These are phyloP conservation scores for Drosophila rellima DNA, from an alignment of 2,888 invertebrate species.

Conservation along the genomic window DNA sequence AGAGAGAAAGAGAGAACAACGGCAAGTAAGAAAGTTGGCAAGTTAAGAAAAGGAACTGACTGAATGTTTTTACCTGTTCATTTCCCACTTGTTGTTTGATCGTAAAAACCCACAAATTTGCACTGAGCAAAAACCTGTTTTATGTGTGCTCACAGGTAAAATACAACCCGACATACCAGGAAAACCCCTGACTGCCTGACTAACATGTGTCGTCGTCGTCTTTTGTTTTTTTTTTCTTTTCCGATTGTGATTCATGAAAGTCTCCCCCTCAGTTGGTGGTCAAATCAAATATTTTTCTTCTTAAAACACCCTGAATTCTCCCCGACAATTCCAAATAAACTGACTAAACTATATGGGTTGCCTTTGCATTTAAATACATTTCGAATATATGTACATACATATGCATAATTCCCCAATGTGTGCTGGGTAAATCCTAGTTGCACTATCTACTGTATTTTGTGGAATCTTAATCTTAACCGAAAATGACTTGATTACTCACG, in stretches of 20 bases:
- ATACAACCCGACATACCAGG: slow-evolving; percentile 60
- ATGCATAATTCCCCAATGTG: background rate
- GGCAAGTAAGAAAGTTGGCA: slow-evolving; percentile 27
- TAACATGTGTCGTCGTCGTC: slow-evolving; percentile 61
- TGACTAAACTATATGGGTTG: background rate
- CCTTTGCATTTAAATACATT: background rate
- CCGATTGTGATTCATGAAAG: slow-evolving; percentile 71
- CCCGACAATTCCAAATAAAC: slow-evolving; percentile 1
- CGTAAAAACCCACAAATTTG: slow-evolving; percentile 63
- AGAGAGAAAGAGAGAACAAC: slow-evolving; percentile 20
- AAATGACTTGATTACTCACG: slow-evolving; percentile 88
- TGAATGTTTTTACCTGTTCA: slow-evolving; percentile 51
- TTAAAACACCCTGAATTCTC: slow-evolving; percentile 18
- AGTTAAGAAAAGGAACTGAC: slow-evolving; percentile 8
- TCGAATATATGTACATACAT: background rate
- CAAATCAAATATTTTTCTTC: slow-evolving; percentile 24
- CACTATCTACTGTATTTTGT: background rate
- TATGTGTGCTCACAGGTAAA: slow-evolving; percentile 37
- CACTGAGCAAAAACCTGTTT: slow-evolving; percentile 65
- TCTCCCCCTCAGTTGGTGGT: slow-evolving; percentile 60
- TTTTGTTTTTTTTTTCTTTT: slow-evolving; percentile 39
- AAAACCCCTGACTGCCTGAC: slow-evolving; percentile 75
- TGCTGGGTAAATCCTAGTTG: background rate
- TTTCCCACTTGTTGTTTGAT: slow-evolving; percentile 50
- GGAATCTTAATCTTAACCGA: slow-evolving; percentile 46